Evolutionary conservation across 2,888 invertebrate species (phyloP), one percentile per base, ranked within the genome.

Genomic region (Formica aserva): DNA sequence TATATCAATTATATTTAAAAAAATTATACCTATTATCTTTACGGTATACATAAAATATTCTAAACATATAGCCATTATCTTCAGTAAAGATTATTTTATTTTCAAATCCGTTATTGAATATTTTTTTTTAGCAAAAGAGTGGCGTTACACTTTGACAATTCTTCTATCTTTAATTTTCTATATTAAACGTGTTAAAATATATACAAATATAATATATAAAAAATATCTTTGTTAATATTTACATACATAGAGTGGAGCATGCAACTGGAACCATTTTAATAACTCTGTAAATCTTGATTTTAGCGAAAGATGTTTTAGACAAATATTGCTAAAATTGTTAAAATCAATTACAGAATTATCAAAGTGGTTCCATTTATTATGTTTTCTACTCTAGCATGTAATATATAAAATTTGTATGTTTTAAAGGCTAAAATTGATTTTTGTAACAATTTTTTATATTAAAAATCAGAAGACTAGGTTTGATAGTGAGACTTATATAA

Each of bases 401-500:
- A 35, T 35, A 35, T 35, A 35, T 35, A 66, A 9, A 35, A 66
- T 55, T 63, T 5, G 18, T 22, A 0, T 38, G n/a, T 48, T 26
- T 11, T 1, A 35, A 8, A 35, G 2, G 6, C 5, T 41, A 18
- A 66, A 66, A 66, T 45, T 4, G 18, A 41, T 41, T 41, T 41
- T 38, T 26, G n/a, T 15, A n/a, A 22, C 6, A 0, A 65, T 52
- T 63, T 77, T 38, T 66, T 66, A 26, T 26, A 15, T 9, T 15
- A 41, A 35, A 18, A 29, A 65, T 15, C 13, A 62, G 22, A 66
- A 45, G 65, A 55, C 41, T 48, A 45, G 85, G 66, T 52, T 72
- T 55, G 71, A 62, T 52, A 60, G 72, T 62, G 55, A 83, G 72
- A 71, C 86, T 82, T 86, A 84, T 87, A 88, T 87, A 90, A 88